A percentile compares a stretch with the other conserved stretches of the same genome.
phyloP scores from a whole-genome alignment of 2,888 invertebrate genomes.

The Ectobius pallidus region DNA sequence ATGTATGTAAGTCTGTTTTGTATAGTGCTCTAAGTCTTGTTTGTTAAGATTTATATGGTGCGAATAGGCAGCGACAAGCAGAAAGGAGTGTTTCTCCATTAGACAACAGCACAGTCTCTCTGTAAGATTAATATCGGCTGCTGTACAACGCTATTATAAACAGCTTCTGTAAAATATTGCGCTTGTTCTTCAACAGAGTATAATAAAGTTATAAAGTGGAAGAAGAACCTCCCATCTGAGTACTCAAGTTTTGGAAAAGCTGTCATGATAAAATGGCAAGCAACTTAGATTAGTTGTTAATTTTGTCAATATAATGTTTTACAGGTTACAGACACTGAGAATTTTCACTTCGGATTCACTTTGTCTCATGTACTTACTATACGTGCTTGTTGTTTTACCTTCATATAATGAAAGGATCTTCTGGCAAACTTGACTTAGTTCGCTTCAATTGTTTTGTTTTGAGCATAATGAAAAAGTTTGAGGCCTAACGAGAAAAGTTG shows the following conservation, averaged over 20 bases:
- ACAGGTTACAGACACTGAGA: background rate
- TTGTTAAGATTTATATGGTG: conserved; percentile 21
- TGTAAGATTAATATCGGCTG: conserved; percentile 24
- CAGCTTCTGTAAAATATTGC: conserved; percentile 26
- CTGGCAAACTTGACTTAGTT: too few species aligned
- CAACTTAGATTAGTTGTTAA: conserved; percentile 14
- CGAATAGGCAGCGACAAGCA: background rate
- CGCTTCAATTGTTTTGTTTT: too few species aligned
- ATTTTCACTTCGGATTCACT: too few species aligned
- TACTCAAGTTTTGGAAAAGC: background rate
- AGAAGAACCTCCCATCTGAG: background rate
- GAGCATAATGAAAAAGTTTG: too few species aligned
- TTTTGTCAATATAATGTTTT: conserved; percentile 20
- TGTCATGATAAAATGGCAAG: background rate
- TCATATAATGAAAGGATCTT: too few species aligned
- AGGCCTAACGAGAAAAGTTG: too few species aligned
- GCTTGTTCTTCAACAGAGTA: background rate
- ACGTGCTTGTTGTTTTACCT: too few species aligned
- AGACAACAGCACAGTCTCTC: conserved; percentile 13
- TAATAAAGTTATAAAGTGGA: conserved; percentile 24
- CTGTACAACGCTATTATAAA: conserved; percentile 23
- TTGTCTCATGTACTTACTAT: too few species aligned
- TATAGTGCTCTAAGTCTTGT: background rate
- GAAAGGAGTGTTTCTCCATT: conserved; percentile 2
- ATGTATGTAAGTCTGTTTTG: conserved; percentile 1